Conservation (phyloP, 2,797 vertebrate species). For the Pseudopleuronectes americanus region DNA sequence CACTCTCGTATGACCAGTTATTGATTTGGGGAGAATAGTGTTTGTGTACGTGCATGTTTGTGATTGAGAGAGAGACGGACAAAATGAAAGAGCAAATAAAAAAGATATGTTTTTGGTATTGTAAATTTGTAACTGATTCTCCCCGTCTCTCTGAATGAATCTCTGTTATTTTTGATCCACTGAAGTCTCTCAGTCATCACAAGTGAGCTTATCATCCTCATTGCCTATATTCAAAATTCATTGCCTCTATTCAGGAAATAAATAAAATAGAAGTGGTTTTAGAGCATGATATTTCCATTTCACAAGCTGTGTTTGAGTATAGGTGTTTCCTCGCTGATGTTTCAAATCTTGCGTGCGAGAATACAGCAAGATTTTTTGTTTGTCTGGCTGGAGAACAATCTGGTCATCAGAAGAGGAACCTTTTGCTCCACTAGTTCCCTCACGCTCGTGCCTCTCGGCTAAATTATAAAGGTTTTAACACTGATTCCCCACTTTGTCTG, state of each 20-base stretch:
- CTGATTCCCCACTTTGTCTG: conserved; percentile 47
- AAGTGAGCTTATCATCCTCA: neutral
- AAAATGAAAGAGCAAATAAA: neutral
- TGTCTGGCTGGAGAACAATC: conserved; percentile 5
- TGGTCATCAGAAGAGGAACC: conserved; percentile 38
- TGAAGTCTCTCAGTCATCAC: neutral
- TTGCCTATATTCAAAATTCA: too few species aligned
- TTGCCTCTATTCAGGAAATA: too few species aligned
- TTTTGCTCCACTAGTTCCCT: conserved; percentile 49
- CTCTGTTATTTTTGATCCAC: neutral
- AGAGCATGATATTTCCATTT: neutral
- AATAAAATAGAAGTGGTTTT: neutral
- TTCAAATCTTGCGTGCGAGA: neutral
- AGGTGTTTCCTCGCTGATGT: neutral
- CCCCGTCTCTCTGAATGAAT: too few species aligned
- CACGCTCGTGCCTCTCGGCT: conserved; percentile 41
- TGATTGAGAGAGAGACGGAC: neutral
- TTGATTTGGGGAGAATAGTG: conserved; percentile 48
- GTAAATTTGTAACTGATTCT: conserved; percentile 2
- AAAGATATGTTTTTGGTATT: conserved; percentile 9
- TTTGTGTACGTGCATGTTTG: conserved; percentile 9
- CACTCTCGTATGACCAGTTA: conserved; percentile 32
- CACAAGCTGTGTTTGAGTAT: too few species aligned
- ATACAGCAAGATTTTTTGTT: neutral
- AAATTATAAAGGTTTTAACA: conserved; percentile 40